Conservation (phyloP, 2,113 vertebrate genomes). For the Mesoclemmys tuberculata region DNA sequence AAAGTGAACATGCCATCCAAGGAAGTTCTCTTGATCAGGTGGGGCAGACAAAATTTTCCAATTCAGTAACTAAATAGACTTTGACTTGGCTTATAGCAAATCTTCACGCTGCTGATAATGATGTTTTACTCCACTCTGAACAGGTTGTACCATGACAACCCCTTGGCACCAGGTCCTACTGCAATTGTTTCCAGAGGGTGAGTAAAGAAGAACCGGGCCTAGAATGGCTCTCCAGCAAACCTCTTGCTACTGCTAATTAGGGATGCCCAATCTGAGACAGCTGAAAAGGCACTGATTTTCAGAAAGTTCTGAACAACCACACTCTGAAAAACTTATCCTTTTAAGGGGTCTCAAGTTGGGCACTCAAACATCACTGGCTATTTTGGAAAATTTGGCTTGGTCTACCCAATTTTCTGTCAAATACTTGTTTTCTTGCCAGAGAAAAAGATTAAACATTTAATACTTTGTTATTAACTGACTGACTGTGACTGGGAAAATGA, state of each 20-base stretch:
- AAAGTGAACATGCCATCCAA: not conserved
- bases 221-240: not conserved
- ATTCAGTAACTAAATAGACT: not conserved
- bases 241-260: not conserved
- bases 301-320: not conserved
- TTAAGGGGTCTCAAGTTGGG: not conserved
- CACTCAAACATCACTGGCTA: not conserved
- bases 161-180: not conserved
- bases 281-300: not conserved
- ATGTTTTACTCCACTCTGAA: not conserved
- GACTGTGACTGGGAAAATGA: not conserved
- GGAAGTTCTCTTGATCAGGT: not conserved
- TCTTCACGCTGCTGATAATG: not conserved
- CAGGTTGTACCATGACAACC: not conserved
- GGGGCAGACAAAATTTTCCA: not conserved
- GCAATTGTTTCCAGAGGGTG: not conserved
- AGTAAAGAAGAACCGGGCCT: not conserved
- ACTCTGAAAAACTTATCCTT: not conserved
- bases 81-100: not conserved
- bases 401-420: not conserved
- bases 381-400: not conserved
- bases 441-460: conserved; percentile 6
- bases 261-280: not conserved
- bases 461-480: not conserved
- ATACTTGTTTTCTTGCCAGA: conserved; percentile 17